Evolutionary conservation across 2,888 invertebrate genomes (phyloP).

Genomic region (Ariolimax columbianus): DNA sequence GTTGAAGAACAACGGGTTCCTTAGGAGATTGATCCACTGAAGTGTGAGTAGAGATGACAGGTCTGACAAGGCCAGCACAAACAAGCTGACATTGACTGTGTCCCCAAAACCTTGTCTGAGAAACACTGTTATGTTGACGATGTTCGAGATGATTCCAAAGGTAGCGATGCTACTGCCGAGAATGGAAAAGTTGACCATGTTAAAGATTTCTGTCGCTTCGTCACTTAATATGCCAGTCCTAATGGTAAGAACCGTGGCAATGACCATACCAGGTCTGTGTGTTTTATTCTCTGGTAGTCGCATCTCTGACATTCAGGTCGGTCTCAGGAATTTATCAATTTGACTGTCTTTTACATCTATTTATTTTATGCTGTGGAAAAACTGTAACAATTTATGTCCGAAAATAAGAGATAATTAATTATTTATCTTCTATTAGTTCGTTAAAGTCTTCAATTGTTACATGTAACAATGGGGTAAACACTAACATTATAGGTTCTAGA

Average conservation of each 20-base stretch:
- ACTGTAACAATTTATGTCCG: no score
- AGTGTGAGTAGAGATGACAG: neutral
- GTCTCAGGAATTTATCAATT: no score
- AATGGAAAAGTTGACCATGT: slow-evolving; percentile 16
- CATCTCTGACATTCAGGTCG: neutral
- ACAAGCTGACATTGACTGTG: slow-evolving; percentile 2
- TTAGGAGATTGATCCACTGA: slow-evolving; percentile 4
- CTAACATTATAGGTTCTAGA: no score
- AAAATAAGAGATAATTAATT: no score
- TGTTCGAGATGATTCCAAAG: slow-evolving; percentile 1
- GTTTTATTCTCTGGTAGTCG: neutral
- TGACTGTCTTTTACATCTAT: no score
- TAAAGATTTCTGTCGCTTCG: neutral
- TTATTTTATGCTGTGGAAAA: no score
- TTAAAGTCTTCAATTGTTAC: no score
- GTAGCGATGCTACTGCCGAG: neutral
- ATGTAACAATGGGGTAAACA: no score
- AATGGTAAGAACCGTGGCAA: neutral
- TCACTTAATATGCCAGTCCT: neutral
- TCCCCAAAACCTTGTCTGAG: slow-evolving; percentile 16
- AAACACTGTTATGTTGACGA: neutral
- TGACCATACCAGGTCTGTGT: neutral
- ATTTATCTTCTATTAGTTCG: no score
- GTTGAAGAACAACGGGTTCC: slow-evolving; percentile 24
- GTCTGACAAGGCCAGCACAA: neutral